Percentiles rank a stretch among this genome's conserved stretches.
These are phyloP conservation scores for Dysdera silvatica DNA, from an alignment of 1,140 invertebrate species.

Conservation along the genomic window DNA sequence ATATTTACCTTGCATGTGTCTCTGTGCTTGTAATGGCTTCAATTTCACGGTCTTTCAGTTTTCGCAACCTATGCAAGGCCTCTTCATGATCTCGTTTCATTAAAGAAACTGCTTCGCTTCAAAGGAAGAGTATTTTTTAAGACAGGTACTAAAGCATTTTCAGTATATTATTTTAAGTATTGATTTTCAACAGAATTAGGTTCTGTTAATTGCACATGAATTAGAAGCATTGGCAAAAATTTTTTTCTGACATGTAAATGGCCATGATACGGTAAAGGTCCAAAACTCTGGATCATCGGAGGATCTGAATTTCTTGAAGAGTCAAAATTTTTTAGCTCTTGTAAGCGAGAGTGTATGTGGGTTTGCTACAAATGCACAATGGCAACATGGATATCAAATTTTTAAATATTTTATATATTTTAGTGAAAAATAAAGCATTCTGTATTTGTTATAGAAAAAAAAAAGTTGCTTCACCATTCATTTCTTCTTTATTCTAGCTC, in stretches of 20 bases:
- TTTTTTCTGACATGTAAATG: neutral
- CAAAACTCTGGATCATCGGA: neutral
- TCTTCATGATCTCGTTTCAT: constrained; percentile 30
- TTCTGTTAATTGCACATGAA: neutral
- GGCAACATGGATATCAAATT: too few species aligned
- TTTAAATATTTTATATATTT: neutral
- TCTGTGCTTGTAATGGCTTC: constrained; percentile 28
- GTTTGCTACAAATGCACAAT: too few species aligned
- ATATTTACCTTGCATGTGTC: constrained; percentile 17
- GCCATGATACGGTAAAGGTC: neutral
- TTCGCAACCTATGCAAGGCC: constrained; percentile 17
- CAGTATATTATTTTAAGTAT: neutral
- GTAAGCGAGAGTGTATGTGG: too few species aligned
- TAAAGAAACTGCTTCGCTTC: constrained; percentile 4
- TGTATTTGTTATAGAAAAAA: too few species aligned
- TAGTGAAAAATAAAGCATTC: too few species aligned
- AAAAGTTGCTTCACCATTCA: too few species aligned
- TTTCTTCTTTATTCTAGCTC: too few species aligned
- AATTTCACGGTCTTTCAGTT: constrained; percentile 25
- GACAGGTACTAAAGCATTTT: neutral
- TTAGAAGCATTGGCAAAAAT: neutral
- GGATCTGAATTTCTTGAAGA: too few species aligned
- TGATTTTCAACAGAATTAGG: neutral
- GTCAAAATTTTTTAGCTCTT: too few species aligned
- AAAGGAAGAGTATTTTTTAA: neutral